Percentiles rank a stretch among this genome's conserved stretches.
Conservation (phyloP, 2,797 vertebrate species). For the Hephaestus fuliginosus region DNA sequence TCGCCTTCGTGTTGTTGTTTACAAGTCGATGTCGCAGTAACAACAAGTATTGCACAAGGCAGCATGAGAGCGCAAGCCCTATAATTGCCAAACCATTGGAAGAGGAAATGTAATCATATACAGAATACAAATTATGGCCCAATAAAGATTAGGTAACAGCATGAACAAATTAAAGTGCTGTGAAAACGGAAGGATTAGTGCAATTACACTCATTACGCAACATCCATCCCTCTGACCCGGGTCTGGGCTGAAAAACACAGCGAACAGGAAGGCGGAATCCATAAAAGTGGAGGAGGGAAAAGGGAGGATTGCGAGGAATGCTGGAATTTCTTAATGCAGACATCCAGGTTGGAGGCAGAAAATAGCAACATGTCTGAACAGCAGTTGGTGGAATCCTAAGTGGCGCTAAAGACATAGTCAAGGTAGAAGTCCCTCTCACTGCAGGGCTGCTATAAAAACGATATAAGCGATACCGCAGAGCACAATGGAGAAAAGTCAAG, state of each 20-base stretch:
- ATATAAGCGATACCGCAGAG: slow-evolving; percentile 63
- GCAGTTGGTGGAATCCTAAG: slow-evolving; percentile 69
- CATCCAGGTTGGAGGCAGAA: slow-evolving; percentile 75
- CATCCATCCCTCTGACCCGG: slow-evolving; percentile 77
- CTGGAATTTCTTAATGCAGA: slow-evolving; percentile 80
- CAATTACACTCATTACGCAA: slow-evolving; percentile 83
- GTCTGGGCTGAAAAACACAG: slow-evolving; percentile 65
- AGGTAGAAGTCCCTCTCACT: slow-evolving; percentile 60
- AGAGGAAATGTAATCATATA: slow-evolving; percentile 81
- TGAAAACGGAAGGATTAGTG: slow-evolving; percentile 81
- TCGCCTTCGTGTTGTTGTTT: slow-evolving; percentile 73
- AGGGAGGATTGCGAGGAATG: slow-evolving; percentile 78
- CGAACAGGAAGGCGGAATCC: slow-evolving; percentile 73
- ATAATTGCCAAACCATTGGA: slow-evolving; percentile 76
- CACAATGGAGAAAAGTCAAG: slow-evolving; percentile 73
- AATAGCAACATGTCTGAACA: slow-evolving; percentile 85
- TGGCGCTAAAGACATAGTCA: slow-evolving; percentile 63
- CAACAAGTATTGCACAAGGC: slow-evolving; percentile 56
- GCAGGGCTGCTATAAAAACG: slow-evolving; percentile 71
- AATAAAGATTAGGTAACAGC: slow-evolving; percentile 84
- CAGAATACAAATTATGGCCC: slow-evolving; percentile 81
- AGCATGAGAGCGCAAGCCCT: slow-evolving; percentile 66
- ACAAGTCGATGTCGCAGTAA: slow-evolving; percentile 62
- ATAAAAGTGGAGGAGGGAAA: slow-evolving; percentile 67
- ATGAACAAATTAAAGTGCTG: slow-evolving; percentile 81